Base-by-base conservation (phyloP, 2,113 vertebrate genomes). In the Chloropsis cyanopogon region DNA sequence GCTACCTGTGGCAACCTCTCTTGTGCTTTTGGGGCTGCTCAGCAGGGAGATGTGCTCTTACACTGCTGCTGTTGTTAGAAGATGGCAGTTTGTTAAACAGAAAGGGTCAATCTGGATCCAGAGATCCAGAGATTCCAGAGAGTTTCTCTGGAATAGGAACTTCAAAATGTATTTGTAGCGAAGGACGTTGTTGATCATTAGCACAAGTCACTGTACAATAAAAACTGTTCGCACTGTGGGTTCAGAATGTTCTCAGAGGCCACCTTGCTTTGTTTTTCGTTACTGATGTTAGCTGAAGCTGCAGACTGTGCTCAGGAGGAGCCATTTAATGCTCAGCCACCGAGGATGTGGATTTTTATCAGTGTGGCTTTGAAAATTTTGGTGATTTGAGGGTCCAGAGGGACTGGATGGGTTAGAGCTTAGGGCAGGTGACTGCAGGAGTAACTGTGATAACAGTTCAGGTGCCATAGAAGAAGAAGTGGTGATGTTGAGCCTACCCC, bases 211-310 rank as follows among this genome's bases (percentile, higher is more conserved):
- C 31, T 31, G 35, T 18, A 12, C 37, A 31, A 7, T 29, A 56
- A 46, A 77, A 49, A 3, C 8, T 35, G 25, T 56, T 88, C 33
- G 12, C 46, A 53, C 37, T 10, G 6, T 3, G 19, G 69, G 37
- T 73, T 88, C 76, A 88, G 63, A 87, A 54, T 25, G 46, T 61
- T 93, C 63, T 80, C 23, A 18, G 19, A 72, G 71, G 66, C 71
- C 10, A 8, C 29, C 20, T 84, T 53, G 69, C 65, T 76, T 72
- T 92, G 59, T 80, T 88, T 72, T 35, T 26, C 31, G 75, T 60
- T 87, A 18, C 47, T 82, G 41, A 4, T 57, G 75, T 28, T 61
- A 49, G 39, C 44, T 64, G 44, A 68, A 24, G 26, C 44, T 68
- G 41, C 63, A 60, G 13, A 23, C 61, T 47, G 13, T 24, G 8